Evolutionary conservation across 2,113 vertebrate species (phyloP), one percentile per base, ranked within the genome.

Genomic region (Phylloscopus trochiloides): DNA sequence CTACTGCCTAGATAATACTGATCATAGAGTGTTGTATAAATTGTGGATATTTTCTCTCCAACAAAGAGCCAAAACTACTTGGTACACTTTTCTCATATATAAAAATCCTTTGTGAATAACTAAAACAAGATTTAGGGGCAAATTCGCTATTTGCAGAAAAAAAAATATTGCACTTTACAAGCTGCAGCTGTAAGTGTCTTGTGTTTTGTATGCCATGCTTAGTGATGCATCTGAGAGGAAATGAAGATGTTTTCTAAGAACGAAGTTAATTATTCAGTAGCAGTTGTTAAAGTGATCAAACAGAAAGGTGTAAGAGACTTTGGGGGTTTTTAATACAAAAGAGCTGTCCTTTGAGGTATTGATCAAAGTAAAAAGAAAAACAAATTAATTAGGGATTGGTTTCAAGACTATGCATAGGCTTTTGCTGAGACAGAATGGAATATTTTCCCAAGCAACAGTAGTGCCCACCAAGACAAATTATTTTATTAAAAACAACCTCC

Each of bases 341-440:
- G 12, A 58, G 8, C 17, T 73, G 17, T 65, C 89, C 66, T 68
- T 92, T 73, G 66, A 85, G 34, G 34, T 76, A 70, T 47, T 73
- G 62, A 91, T 94, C 70, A 92, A 87, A 89, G 47, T 28, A 76
- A 95, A 81, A 21, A 76, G 52, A 81, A 92, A 82, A 88, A 47
- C 70, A 65, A 85, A 65, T 57, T 1, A 87, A 73, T 45, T 84
- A 67, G 86, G 14, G 18, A 50, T 68, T 10, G 1, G 10, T 58
- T 95, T 92, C 67, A 92, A 16, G 31, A 38, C 5, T 11, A 62
- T 17, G 12, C 36, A 58, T 13, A 73, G 36, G 42, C 50, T 78
- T 92, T 84, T 90, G 71, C 54, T 79, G 54, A 85, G 42, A 40
- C 16, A 82, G 63, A 80, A 88, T 24, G 7, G 14, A 86, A 57